Evolutionary conservation across 1,140 invertebrate genomes (phyloP).

Genomic region (Pantala flavescens): DNA sequence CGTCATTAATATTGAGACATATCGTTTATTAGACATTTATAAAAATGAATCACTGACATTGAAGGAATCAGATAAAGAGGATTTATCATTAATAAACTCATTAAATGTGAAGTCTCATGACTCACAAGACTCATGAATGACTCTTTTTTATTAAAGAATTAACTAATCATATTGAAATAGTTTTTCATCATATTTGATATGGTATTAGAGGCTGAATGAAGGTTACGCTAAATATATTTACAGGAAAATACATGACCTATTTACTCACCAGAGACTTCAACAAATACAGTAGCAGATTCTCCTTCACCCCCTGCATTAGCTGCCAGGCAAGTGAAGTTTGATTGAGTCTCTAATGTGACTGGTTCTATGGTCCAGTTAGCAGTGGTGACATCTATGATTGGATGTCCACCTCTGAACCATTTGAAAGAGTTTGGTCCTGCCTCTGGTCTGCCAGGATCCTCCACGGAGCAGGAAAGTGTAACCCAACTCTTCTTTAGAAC

Average conservation of each 20-base stretch:
- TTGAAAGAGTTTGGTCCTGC: slow-evolving; percentile 50
- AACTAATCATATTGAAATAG: no score
- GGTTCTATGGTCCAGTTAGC: slow-evolving; percentile 66
- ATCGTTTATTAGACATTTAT: no score
- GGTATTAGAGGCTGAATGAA: no score
- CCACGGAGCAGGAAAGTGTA: slow-evolving; percentile 67
- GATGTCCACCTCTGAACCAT: slow-evolving; percentile 65
- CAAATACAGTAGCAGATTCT: slow-evolving; percentile 52
- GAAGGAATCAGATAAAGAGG: neutral
- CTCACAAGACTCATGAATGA: slow-evolving; percentile 14
- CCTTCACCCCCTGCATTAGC: slow-evolving; percentile 72
- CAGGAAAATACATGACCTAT: no score
- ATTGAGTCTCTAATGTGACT: slow-evolving; percentile 66
- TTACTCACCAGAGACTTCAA: slow-evolving; percentile 64
- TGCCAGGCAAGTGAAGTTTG: slow-evolving; percentile 78
- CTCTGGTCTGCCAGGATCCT: slow-evolving; percentile 66
- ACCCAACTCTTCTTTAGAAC: slow-evolving; percentile 70
- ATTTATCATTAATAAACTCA: neutral
- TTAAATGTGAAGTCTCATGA: neutral
- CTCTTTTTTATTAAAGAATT: no score
- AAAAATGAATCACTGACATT: neutral
- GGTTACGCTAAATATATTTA: no score
- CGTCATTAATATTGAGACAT: slow-evolving; percentile 21
- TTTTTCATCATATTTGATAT: no score
- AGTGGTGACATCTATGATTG: slow-evolving; percentile 58